Percentiles rank a stretch among this genome's conserved stretches.
Conservation (phyloP, 2,797 vertebrate species). For the Cossypha niveicapilla region DNA sequence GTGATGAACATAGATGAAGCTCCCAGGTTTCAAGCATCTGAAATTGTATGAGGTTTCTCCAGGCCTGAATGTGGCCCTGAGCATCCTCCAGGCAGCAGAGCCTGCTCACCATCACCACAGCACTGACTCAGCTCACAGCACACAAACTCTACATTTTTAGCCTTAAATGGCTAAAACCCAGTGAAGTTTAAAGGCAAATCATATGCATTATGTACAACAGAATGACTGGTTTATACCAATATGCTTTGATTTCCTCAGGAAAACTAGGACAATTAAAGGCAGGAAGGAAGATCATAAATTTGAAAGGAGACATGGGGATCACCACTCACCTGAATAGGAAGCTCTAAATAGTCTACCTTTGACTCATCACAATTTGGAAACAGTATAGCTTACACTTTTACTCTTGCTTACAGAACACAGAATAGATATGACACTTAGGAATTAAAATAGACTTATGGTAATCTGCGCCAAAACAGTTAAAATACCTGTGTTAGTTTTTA, state of each 20-base stretch:
- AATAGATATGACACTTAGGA: neutral
- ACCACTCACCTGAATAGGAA: slow-evolving; percentile 31
- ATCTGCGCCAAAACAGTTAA: neutral
- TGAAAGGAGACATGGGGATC: neutral
- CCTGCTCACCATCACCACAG: neutral
- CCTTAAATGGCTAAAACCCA: neutral
- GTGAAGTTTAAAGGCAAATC: neutral
- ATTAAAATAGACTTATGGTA: neutral
- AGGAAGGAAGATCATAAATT: slow-evolving; percentile 42
- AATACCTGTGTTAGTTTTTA: neutral
- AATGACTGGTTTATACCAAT: neutral
- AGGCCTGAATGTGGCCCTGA: neutral
- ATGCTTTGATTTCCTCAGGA: slow-evolving; percentile 53
- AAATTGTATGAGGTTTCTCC: neutral
- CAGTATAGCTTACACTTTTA: neutral
- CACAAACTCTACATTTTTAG: neutral
- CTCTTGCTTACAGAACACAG: neutral
- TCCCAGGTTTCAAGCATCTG: neutral
- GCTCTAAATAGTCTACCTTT: neutral
- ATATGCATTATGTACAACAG: neutral
- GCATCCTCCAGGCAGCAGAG: neutral
- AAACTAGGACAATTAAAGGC: neutral
- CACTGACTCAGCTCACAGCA: neutral
- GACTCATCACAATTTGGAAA: neutral
- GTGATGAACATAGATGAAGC: neutral